These are phyloP conservation scores for Athene cunicularia DNA, from an alignment of 2,113 vertebrate genomes.

Conservation along the genomic window DNA sequence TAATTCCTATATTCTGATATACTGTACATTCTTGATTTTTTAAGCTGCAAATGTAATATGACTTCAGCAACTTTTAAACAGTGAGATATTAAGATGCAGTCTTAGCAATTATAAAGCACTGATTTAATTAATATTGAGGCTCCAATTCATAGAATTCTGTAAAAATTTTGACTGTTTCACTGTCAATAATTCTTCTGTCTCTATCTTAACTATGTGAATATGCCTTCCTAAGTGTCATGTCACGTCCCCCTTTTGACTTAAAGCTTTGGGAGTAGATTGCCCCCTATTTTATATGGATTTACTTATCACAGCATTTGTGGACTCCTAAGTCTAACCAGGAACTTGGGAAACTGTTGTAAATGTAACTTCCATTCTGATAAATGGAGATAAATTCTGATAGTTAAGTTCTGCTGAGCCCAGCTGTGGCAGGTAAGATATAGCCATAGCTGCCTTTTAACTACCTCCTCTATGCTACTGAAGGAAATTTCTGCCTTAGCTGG, in stretches of 20 bases:
- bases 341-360: not conserved
- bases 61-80: not conserved
- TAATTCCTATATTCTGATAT: not conserved
- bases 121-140: not conserved
- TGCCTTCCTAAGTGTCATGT: not conserved
- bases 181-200: not conserved
- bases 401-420: not conserved
- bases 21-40: not conserved
- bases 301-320: not conserved
- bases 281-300: not conserved
- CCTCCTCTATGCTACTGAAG: not conserved
- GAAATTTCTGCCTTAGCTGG: not conserved
- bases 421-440: not conserved
- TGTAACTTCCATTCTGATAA: not conserved
- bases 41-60: not conserved
- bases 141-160: not conserved
- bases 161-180: not conserved
- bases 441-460: not conserved
- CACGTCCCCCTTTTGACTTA: not conserved
- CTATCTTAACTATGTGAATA: not conserved
- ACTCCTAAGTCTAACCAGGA: not conserved
- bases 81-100: not conserved
- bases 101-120: not conserved
- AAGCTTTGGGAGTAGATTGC: not conserved
- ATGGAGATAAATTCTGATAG: not conserved